These are phyloP conservation scores for Lycaena phlaeas DNA, from an alignment of 2,888 invertebrate species.

Conservation along the genomic window DNA sequence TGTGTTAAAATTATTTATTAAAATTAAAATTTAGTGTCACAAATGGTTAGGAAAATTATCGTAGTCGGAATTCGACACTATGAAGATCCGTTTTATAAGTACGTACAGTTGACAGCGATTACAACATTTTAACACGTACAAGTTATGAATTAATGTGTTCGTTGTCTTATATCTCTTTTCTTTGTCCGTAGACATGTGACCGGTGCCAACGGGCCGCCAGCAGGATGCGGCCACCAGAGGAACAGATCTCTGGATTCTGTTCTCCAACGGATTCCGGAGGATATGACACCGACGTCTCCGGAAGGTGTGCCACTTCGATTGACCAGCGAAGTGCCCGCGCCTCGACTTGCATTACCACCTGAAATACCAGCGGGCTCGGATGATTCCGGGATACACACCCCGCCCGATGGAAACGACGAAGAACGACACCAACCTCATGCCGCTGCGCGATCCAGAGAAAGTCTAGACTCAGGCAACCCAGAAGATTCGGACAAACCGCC, in stretches of 20 bases:
- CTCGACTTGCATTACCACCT: conserved; percentile 70
- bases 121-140: background rate
- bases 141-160: conserved; percentile 19
- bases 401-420: conserved; percentile 59
- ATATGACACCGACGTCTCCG: conserved; percentile 74
- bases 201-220: conserved; percentile 55
- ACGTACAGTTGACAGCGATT: conserved; percentile 6
- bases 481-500: conserved; percentile 72
- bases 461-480: conserved; percentile 80
- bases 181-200: conserved; percentile 65
- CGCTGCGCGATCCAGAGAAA: conserved; percentile 79
- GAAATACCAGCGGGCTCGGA: conserved; percentile 78
- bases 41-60: conserved; percentile 65
- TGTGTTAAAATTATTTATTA: conserved; percentile 23
- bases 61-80: conserved; percentile 61
- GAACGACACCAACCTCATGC: conserved; percentile 63
- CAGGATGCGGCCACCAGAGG: conserved; percentile 83
- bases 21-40: conserved; percentile 33
- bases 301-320: conserved; percentile 55
- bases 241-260: conserved; percentile 93
- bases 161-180: conserved; percentile 22
- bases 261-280: conserved; percentile 90
- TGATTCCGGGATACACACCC: conserved; percentile 80
- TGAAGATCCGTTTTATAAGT: conserved; percentile 66
- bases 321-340: conserved; percentile 57